Percentiles rank a stretch among this genome's conserved stretches.
Evolutionary conservation across 1,140 invertebrate genomes (phyloP).

Genomic region (Ptiloglossa arizonensis): DNA sequence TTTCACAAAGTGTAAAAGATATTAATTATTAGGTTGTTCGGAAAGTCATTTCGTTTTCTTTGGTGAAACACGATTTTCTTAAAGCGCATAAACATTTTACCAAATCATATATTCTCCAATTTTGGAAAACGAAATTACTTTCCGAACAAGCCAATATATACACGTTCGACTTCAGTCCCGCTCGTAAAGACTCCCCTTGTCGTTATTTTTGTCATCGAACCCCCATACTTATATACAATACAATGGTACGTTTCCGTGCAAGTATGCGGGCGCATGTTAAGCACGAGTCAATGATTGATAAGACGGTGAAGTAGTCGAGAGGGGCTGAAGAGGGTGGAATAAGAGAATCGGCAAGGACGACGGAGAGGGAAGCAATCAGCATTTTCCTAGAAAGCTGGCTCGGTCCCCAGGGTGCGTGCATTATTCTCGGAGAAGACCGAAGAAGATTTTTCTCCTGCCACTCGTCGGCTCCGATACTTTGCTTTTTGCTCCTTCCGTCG

Average conservation of each 20-base stretch:
- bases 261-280: background rate
- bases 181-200: too few species aligned
- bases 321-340: background rate
- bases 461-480: slow-evolving; percentile 57
- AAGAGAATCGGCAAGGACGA: background rate
- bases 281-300: slow-evolving; percentile 24
- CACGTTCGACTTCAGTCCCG: too few species aligned
- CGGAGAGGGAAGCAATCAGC: slow-evolving; percentile 74
- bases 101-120: too few species aligned
- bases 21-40: too few species aligned
- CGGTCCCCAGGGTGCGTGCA: slow-evolving; percentile 69
- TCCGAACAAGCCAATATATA: too few species aligned
- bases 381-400: slow-evolving; percentile 73
- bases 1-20: too few species aligned
- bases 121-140: too few species aligned
- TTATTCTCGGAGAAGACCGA: slow-evolving; percentile 71
- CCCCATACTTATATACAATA: background rate
- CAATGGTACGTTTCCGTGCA: background rate
- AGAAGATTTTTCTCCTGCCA: slow-evolving; percentile 62
- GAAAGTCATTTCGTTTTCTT: too few species aligned
- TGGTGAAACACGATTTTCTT: too few species aligned
- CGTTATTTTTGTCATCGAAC: too few species aligned
- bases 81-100: too few species aligned
- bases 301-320: background rate
- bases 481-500: slow-evolving; percentile 7